Base-by-base conservation (phyloP, 2,888 invertebrate species). In the Uloborus plumipes region DNA sequence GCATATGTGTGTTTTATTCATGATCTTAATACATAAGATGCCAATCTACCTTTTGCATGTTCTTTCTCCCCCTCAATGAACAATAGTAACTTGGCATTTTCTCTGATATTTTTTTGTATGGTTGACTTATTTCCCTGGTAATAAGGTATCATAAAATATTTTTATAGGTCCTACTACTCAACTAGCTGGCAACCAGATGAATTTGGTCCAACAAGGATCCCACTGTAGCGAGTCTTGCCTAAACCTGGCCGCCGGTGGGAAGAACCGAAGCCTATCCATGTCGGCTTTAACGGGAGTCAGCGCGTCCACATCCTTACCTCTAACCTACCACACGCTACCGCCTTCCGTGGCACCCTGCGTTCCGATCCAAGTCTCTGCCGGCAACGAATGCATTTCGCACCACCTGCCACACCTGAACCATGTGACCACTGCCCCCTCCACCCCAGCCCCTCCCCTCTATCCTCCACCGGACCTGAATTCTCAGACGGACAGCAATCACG, bases 401-500 rank as follows among this genome's bases (percentile, higher is more conserved):
- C 78, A 78, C 47, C 59, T 76, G n/a, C 73, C 77, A 15, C 83
- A 83, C 11, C n/a, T 77, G 22, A 59, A 18, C 16, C 77, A 77
- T 51, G n/a, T 82, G 55, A 70, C 82, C 18, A 59, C 69, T 20
- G 77, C 86, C 82, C 85, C 85, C 50, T 58, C 84, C 62, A 70
- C 85, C 51, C 72, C 84, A 22, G 75, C 83, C 73, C 79, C 85
- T 69, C 75, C 85, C 49, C 73, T 84, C 14, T 84, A 73, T 72
- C 86, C 87, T n/a, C 82, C 86, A 9, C 86, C 90, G 39, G 97
- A 99, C 89, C 94, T 99, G 85, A 98, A 99, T 90, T 96, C 97
- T 11, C 97, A 97, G 91, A 99, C 99, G 0, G 99, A 99, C 90
- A 96, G 96, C 87, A 99, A 99, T 91, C 97, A 98, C 90, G 99